These are phyloP conservation scores for Anas capensis DNA, from an alignment of 2,797 vertebrate genomes.

Conservation along the genomic window DNA sequence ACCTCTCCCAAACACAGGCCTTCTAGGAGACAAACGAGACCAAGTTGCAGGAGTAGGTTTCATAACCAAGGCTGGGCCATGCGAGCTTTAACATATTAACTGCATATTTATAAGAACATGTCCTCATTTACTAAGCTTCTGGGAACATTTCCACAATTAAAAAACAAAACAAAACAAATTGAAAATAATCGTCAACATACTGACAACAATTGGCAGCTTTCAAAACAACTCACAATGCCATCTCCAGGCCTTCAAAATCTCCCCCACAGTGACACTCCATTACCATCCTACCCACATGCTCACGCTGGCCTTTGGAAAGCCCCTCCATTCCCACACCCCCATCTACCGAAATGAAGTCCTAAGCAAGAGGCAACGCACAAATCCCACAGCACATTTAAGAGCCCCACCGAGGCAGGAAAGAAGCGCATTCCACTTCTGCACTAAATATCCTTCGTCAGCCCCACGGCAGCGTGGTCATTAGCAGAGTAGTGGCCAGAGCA, in stretches of 20 bases:
- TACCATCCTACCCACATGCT: neutral
- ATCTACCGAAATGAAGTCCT: neutral
- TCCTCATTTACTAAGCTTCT: slow-evolving; percentile 66
- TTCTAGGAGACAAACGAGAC: neutral
- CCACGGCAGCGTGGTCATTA: neutral
- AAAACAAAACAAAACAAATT: slow-evolving; percentile 75
- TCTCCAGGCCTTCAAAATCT: slow-evolving; percentile 45
- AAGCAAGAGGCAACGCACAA: neutral
- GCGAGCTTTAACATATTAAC: neutral
- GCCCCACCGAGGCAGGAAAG: neutral
- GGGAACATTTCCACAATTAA: slow-evolving; percentile 74
- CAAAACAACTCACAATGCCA: slow-evolving; percentile 49
- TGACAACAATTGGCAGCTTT: slow-evolving; percentile 63
- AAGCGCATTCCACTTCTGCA: neutral
- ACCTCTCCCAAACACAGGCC: neutral
- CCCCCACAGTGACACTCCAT: neutral
- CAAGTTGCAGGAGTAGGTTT: neutral
- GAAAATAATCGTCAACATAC: slow-evolving; percentile 69
- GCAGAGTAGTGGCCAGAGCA: neutral
- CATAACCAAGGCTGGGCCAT: neutral
- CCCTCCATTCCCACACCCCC: neutral
- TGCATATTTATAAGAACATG: slow-evolving; percentile 52
- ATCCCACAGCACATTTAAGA: accelerated
- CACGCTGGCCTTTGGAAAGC: neutral
- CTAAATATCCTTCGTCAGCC: neutral